These are phyloP conservation scores for Galeopsomyia nigrocyanea DNA, from an alignment of 2,888 invertebrate species.

Conservation along the genomic window DNA sequence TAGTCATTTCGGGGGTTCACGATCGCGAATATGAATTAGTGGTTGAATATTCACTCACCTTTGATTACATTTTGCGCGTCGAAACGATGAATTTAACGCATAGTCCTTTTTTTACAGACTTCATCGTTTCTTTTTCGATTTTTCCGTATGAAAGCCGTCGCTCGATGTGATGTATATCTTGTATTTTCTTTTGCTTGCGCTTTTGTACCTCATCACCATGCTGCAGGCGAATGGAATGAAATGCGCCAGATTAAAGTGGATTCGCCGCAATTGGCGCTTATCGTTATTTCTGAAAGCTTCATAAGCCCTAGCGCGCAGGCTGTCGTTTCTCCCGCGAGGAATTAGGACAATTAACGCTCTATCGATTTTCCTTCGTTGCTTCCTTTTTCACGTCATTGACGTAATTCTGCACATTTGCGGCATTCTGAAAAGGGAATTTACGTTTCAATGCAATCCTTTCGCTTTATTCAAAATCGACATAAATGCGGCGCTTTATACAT, in stretches of 20 bases:
- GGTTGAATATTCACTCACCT: conserved; percentile 51
- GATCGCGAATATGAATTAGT: conserved; percentile 51
- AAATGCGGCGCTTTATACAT: too few species aligned
- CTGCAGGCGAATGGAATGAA: background rate
- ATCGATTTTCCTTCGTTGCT: background rate
- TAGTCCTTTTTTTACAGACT: conserved; percentile 19
- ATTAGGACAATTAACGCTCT: conserved; percentile 22
- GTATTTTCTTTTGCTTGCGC: conserved; percentile 3
- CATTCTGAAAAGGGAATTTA: too few species aligned
- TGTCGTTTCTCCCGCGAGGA: conserved; percentile 2
- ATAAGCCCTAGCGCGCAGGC: conserved; percentile 8
- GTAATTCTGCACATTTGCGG: too few species aligned
- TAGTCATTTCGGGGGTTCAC: conserved; percentile 23
- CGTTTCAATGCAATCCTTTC: too few species aligned
- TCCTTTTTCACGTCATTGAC: background rate
- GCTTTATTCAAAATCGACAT: too few species aligned
- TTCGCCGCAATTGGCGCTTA: conserved; percentile 34
- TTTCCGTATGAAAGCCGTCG: too few species aligned
- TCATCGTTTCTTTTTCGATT: background rate
- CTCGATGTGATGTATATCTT: conserved; percentile 31
- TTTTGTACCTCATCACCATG: conserved; percentile 9
- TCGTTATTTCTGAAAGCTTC: conserved; percentile 29
- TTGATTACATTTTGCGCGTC: conserved; percentile 50
- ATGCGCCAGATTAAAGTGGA: conserved; percentile 15
- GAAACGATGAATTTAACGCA: conserved; percentile 48